phyloP scores from a whole-genome alignment of 1,140 invertebrate species.

The Trichoplusia ni region DNA sequence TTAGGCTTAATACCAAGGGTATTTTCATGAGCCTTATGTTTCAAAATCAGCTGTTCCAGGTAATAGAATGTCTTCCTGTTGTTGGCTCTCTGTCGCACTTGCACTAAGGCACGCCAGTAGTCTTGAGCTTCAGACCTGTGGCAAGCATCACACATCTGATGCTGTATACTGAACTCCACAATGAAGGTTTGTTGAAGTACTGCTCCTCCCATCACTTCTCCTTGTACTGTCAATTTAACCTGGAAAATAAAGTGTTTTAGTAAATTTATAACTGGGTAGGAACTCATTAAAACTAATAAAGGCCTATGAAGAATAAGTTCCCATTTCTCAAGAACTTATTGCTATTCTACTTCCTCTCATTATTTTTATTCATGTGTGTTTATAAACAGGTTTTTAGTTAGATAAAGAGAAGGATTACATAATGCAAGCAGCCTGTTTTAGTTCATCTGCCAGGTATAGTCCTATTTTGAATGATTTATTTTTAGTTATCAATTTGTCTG shows the following conservation, averaged over 20 bases:
- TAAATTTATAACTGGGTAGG: background rate
- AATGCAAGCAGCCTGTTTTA: too few species aligned
- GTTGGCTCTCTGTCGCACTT: slow-evolving; percentile 92
- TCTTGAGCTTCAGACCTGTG: slow-evolving; percentile 98
- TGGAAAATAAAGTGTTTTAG: slow-evolving; percentile 54
- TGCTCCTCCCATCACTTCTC: slow-evolving; percentile 93
- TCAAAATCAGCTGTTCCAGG: slow-evolving; percentile 98
- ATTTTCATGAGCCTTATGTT: slow-evolving; percentile 95
- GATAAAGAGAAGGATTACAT: too few species aligned
- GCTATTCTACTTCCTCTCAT: too few species aligned
- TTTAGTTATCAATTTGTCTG: too few species aligned
- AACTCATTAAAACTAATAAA: too few species aligned
- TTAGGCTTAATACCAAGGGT: slow-evolving; percentile 96
- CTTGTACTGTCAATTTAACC: slow-evolving; percentile 98
- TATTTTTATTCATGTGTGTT: too few species aligned
- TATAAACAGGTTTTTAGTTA: too few species aligned
- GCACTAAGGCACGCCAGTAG: slow-evolving; percentile 96
- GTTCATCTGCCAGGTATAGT: too few species aligned
- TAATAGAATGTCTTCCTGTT: slow-evolving; percentile 99
- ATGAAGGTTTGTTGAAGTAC: slow-evolving; percentile 95
- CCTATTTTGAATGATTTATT: too few species aligned
- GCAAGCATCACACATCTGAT: slow-evolving; percentile 99
- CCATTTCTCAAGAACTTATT: too few species aligned
- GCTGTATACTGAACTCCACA: slow-evolving; percentile 95
- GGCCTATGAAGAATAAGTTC: too few species aligned